These are phyloP conservation scores for Drosophila rufa DNA, from an alignment of 1,140 invertebrate genomes.

Conservation along the genomic window DNA sequence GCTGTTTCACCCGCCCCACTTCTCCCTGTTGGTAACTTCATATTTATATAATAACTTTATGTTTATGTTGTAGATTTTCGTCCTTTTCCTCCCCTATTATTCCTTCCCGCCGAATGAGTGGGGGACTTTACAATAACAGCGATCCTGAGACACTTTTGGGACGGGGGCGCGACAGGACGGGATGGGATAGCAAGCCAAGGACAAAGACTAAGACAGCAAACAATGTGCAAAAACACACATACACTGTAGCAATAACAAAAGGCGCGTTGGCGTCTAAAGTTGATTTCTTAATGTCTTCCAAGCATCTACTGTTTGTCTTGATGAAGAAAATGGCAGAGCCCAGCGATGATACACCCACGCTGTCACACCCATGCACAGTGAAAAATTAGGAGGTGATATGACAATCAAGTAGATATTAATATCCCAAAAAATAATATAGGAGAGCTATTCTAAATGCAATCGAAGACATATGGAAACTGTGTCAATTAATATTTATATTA, in stretches of 20 bases:
- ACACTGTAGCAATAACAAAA: conserved; percentile 70
- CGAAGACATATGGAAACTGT: too few species aligned
- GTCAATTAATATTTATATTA: too few species aligned
- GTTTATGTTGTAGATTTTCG: conserved; percentile 79
- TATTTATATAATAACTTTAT: conserved; percentile 83
- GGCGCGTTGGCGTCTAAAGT: conserved; percentile 77
- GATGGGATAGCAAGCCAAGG: conserved; percentile 48
- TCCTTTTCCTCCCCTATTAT: conserved; percentile 1
- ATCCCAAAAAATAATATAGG: too few species aligned
- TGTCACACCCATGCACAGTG: not conserved
- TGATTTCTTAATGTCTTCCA: conserved; percentile 81
- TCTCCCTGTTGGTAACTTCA: conserved; percentile 59
- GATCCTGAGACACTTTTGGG: not conserved
- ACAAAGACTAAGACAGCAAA: conserved; percentile 57
- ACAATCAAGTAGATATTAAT: too few species aligned
- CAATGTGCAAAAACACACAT: conserved; percentile 47
- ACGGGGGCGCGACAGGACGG: not conserved
- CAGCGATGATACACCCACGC: conserved; percentile 48
- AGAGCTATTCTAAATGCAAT: too few species aligned
- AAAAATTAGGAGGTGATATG: not conserved
- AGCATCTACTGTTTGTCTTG: conserved; percentile 73
- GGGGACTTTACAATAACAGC: conserved; percentile 39
- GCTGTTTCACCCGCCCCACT: conserved; percentile 21
- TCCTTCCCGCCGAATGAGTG: conserved; percentile 19
- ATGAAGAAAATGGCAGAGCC: conserved; percentile 68